A percentile compares a stretch with the other conserved stretches of the same genome.
Conservation (phyloP, 1,140 invertebrate genomes). For the Hesperophylax magnus region DNA sequence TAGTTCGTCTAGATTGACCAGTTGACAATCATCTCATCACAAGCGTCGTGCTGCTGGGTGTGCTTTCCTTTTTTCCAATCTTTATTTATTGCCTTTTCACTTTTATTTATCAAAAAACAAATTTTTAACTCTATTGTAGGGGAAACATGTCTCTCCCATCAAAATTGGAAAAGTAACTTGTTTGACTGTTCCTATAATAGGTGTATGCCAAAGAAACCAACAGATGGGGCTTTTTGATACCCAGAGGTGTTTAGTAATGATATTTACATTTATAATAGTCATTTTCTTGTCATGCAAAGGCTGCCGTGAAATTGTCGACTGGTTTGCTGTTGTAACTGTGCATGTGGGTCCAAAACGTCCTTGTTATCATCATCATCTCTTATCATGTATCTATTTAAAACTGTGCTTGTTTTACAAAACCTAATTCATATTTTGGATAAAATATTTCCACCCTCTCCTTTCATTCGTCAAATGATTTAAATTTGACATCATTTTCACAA, state of each 20-base stretch:
- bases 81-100: neutral
- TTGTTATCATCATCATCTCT: conserved; percentile 23
- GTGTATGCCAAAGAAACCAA: neutral
- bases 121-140: neutral
- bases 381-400: neutral
- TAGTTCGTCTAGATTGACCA: neutral
- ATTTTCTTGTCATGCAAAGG: neutral
- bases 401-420: neutral
- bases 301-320: conserved; percentile 20
- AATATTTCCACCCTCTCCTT: too few relatives aligned
- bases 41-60: conserved; percentile 48
- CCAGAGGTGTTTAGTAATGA: neutral
- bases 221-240: neutral
- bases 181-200: neutral
- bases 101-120: neutral
- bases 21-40: conserved; percentile 30
- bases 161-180: neutral
- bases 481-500: too few relatives aligned
- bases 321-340: conserved; percentile 31
- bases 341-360: conserved; percentile 15
- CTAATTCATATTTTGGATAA: neutral
- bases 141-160: neutral
- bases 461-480: too few relatives aligned
- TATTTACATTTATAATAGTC: neutral
- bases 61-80: conserved; percentile 46